Conservation (phyloP, 2,113 vertebrate species). For the Rissa tridactyla region DNA sequence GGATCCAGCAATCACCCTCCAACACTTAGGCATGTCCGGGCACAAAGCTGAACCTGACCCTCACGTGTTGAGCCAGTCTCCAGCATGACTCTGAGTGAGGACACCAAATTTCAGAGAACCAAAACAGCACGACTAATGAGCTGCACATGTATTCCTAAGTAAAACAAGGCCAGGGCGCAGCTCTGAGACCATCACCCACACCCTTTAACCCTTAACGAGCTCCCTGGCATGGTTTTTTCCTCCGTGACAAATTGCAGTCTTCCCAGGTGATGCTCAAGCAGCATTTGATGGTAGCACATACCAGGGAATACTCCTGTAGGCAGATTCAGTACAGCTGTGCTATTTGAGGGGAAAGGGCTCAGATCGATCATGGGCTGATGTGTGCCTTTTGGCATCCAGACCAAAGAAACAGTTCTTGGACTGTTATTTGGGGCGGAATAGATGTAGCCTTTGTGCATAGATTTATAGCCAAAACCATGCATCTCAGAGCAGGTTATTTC, state of each 20-base stretch:
- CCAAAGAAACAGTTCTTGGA: background rate
- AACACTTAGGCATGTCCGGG: background rate
- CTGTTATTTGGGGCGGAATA: background rate
- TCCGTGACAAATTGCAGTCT: rapidly evolving
- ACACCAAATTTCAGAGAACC: background rate
- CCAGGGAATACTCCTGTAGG: background rate
- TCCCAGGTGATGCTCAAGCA: background rate
- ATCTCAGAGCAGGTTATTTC: background rate
- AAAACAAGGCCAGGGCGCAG: background rate
- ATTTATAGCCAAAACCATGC: background rate
- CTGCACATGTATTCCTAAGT: background rate
- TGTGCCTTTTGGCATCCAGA: background rate
- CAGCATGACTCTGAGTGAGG: background rate
- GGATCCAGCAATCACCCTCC: background rate
- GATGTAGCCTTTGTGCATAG: background rate
- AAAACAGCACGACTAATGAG: background rate
- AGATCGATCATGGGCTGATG: background rate
- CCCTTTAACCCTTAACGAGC: background rate
- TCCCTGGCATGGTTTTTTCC: background rate
- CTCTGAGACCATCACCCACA: background rate
- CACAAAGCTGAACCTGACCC: background rate
- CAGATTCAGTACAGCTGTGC: background rate
- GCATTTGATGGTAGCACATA: background rate
- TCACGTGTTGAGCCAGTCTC: background rate
- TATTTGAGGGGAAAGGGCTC: background rate